These are phyloP conservation scores for Ooceraea biroi DNA, from an alignment of 1,140 invertebrate species.

Conservation along the genomic window DNA sequence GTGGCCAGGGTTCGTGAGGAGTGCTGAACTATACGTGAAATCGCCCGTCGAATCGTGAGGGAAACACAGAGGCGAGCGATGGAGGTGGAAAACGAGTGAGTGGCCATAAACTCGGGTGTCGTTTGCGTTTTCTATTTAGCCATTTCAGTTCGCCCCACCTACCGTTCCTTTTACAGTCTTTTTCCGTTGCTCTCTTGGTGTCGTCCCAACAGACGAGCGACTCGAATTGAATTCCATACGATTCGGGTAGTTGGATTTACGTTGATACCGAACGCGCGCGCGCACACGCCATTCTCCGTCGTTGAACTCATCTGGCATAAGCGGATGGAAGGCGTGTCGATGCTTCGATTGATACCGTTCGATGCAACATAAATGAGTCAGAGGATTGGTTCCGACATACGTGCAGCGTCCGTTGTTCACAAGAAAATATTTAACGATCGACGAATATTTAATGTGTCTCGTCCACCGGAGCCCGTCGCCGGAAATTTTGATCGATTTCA, in stretches of 20 bases:
- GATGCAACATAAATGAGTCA: constrained; percentile 52
- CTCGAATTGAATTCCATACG: constrained; percentile 80
- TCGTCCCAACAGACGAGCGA: constrained; percentile 72
- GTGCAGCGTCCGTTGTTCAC: background rate
- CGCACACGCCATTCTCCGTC: constrained; percentile 63
- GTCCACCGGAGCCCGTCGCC: background rate
- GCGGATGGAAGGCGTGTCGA: constrained; percentile 59
- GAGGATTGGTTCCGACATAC: background rate
- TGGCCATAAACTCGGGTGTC: constrained; percentile 82
- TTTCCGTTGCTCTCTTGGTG: constrained; percentile 59
- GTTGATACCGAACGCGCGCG: constrained; percentile 71
- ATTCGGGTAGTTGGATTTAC: constrained; percentile 78
- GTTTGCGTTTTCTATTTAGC: constrained; percentile 84
- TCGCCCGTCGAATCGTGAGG: constrained; percentile 59
- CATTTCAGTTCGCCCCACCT: constrained; percentile 78
- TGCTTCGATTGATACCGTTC: constrained; percentile 66
- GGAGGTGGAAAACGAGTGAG: constrained; percentile 75
- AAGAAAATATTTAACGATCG: constrained; percentile 37
- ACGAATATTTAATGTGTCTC: background rate
- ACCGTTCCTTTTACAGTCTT: constrained; percentile 57
- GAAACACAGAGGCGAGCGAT: constrained; percentile 62
- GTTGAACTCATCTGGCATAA: constrained; percentile 63
- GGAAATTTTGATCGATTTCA: constrained; percentile 6
- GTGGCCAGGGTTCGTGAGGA: constrained; percentile 26
- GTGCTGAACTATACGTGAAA: constrained; percentile 54